Evolutionary conservation across 2,797 vertebrate genomes (phyloP).

Genomic region (Sarcoramphus papa): DNA sequence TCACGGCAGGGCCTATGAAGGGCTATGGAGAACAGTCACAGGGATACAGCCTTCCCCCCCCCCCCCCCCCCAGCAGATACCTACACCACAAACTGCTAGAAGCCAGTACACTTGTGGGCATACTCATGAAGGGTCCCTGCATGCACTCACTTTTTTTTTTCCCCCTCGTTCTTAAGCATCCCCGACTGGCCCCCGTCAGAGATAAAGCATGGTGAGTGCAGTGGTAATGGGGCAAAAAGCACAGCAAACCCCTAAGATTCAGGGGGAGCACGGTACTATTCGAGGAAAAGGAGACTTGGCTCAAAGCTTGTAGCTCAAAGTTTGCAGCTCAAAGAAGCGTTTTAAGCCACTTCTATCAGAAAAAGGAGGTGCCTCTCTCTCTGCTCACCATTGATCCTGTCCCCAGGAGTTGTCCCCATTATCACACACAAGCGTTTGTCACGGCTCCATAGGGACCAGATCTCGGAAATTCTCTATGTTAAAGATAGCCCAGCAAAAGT

Average conservation of each 20-base stretch:
- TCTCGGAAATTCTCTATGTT: background rate
- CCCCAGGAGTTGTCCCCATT: background rate
- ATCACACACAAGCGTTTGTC: background rate
- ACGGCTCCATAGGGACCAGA: background rate
- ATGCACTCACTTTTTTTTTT: background rate
- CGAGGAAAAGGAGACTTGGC: background rate
- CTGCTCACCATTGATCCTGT: background rate
- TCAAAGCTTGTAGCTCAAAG: background rate
- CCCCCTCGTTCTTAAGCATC: background rate
- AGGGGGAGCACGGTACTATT: fast-evolving
- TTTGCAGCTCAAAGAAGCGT: background rate
- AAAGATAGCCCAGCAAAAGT: background rate
- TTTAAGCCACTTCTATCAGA: background rate
- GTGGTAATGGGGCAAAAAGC: background rate
- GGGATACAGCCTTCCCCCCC: background rate
- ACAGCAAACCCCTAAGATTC: background rate
- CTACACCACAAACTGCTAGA: background rate
- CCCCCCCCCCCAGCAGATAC: background rate
- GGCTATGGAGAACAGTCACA: background rate
- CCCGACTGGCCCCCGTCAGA: background rate
- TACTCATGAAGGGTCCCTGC: background rate
- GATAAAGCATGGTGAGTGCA: background rate
- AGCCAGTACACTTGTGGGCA: background rate
- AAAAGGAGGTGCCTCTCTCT: background rate
- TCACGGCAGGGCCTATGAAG: background rate